Conservation (phyloP, 2,888 invertebrate species). For the Timema podura region DNA sequence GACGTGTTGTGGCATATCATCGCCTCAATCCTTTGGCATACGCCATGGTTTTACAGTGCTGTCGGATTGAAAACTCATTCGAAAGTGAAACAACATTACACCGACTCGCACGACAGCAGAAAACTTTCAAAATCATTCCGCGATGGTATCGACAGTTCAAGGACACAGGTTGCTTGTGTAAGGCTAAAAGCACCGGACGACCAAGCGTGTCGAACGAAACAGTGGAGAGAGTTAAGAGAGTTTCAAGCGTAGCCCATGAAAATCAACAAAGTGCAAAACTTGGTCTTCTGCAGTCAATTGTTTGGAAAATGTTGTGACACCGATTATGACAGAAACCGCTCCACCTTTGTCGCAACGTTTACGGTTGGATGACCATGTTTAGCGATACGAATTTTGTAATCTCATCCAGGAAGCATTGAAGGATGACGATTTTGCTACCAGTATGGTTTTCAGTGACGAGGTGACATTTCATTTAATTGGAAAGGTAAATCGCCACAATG, state of each 20-base stretch:
- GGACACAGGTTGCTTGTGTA: no score
- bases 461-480: background rate
- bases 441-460: slow-evolving; percentile 6
- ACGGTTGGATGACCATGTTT: background rate
- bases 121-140: no score
- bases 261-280: background rate
- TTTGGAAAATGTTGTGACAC: slow-evolving; percentile 1
- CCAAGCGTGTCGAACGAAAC: background rate
- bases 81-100: no score
- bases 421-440: background rate
- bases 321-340: background rate
- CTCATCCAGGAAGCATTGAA: background rate
- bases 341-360: background rate
- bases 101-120: no score
- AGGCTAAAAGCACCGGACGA: background rate
- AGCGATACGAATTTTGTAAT: background rate
- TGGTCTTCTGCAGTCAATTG: background rate
- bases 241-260: background rate
- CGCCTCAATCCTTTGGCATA: no score
- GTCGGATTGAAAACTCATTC: no score
- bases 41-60: no score
- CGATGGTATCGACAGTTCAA: no score
- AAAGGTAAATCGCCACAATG: background rate
- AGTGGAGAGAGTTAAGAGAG: no score
- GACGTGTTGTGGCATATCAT: no score